These are phyloP conservation scores for Ibycter americanus DNA, from an alignment of 2,797 vertebrate species.

Conservation along the genomic window DNA sequence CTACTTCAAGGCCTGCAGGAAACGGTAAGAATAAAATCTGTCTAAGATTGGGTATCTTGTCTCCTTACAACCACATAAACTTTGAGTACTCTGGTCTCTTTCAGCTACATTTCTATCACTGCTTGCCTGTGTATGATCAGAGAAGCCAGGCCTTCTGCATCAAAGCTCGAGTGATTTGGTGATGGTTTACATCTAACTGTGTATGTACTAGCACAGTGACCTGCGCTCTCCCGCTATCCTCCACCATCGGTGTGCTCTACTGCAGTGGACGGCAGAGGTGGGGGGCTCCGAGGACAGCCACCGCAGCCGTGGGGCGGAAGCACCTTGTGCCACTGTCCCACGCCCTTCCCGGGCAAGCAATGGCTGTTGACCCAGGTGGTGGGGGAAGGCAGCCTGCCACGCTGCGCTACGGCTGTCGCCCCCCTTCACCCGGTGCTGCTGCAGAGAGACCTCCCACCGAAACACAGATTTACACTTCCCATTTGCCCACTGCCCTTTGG, in stretches of 20 bases:
- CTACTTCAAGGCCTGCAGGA: background rate
- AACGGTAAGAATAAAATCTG: background rate
- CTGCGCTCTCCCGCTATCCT: background rate
- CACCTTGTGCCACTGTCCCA: fast-evolving
- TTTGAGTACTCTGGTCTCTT: background rate
- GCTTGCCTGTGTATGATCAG: background rate
- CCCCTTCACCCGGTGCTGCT: background rate
- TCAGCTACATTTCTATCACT: background rate
- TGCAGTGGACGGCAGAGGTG: fast-evolving
- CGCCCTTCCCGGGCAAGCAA: background rate
- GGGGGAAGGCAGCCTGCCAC: background rate
- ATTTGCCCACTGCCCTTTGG: background rate
- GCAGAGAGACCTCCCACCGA: background rate
- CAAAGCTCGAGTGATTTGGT: background rate
- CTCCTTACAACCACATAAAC: background rate
- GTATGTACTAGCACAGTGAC: fast-evolving
- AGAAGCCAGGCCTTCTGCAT: background rate
- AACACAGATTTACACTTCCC: background rate
- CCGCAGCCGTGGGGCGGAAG: background rate
- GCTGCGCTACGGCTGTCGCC: background rate
- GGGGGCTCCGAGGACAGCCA: background rate
- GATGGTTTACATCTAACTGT: background rate
- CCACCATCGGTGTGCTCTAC: fast-evolving
- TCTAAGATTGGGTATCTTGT: background rate
- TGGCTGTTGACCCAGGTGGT: background rate